Percentiles rank a stretch among this genome's conserved stretches.
These are phyloP conservation scores for Pitangus sulphuratus DNA, from an alignment of 2,797 vertebrate species.

Conservation along the genomic window DNA sequence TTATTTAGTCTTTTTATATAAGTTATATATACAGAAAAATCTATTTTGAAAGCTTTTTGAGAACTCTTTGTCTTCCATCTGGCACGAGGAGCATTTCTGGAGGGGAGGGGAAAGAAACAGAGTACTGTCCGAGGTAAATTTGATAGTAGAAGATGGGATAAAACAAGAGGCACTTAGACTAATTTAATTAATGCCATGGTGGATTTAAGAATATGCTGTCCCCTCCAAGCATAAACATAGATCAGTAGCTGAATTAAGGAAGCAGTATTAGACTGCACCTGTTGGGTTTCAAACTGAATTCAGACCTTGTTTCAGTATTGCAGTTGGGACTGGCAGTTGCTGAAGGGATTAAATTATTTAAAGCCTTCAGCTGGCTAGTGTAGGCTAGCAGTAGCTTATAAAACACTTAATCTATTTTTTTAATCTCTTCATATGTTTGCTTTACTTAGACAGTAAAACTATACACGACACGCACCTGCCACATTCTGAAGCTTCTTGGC, in stretches of 20 bases:
- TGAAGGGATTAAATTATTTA: constrained; percentile 88
- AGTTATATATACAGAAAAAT: background rate
- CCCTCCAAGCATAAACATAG: constrained; percentile 56
- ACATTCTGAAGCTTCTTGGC: constrained; percentile 70
- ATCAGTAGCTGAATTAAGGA: constrained; percentile 65
- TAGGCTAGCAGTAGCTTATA: constrained; percentile 82
- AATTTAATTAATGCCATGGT: constrained; percentile 67
- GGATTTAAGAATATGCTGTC: constrained; percentile 68
- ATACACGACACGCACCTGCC: constrained; percentile 71
- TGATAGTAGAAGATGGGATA: constrained; percentile 53
- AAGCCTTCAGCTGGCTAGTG: constrained; percentile 83
- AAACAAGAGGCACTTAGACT: constrained; percentile 67
- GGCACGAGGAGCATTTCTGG: constrained; percentile 25
- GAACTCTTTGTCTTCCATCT: constrained; percentile 43
- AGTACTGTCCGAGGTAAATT: constrained; percentile 58
- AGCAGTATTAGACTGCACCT: constrained; percentile 79
- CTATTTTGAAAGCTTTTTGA: constrained; percentile 21
- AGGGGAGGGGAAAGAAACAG: constrained; percentile 12
- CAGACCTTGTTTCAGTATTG: constrained; percentile 78
- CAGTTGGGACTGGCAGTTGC: constrained; percentile 85
- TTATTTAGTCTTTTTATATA: background rate
- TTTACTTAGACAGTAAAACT: constrained; percentile 76
- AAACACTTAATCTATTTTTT: constrained; percentile 85
- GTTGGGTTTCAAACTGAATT: constrained; percentile 80
- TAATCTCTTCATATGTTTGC: constrained; percentile 83